Evolutionary conservation across 2,113 vertebrate species (phyloP).

Genomic region (Menidia beryllina): DNA sequence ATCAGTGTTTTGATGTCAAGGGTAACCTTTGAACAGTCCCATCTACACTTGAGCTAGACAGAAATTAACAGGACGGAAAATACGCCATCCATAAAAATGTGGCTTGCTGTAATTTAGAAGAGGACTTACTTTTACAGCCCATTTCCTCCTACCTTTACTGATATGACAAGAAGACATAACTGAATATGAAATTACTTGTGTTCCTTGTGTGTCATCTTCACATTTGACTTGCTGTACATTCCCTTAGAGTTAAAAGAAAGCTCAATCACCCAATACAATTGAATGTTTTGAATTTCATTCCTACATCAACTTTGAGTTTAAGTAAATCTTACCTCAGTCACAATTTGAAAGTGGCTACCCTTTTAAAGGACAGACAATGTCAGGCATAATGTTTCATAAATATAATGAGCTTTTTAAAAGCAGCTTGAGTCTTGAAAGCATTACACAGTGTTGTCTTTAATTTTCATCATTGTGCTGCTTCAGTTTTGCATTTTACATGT

Average conservation of each 20-base stretch:
- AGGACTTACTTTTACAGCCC: slow-evolving; percentile 26
- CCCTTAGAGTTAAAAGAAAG: slow-evolving; percentile 22
- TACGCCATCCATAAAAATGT: slow-evolving; percentile 11
- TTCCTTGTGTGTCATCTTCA: slow-evolving; percentile 42
- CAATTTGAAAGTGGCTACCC: slow-evolving; percentile 30
- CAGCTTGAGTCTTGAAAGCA: background rate
- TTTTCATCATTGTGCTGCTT: slow-evolving; percentile 13
- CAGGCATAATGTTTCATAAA: background rate
- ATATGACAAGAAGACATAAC: slow-evolving; percentile 7
- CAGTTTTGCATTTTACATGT: background rate
- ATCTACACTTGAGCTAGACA: background rate
- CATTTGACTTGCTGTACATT: slow-evolving; percentile 25
- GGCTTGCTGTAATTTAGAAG: slow-evolving; percentile 1
- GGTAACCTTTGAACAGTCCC: slow-evolving; percentile 21
- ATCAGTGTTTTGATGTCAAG: slow-evolving; percentile 38
- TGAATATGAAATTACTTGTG: background rate
- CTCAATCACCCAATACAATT: background rate
- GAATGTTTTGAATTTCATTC: background rate
- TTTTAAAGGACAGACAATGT: background rate
- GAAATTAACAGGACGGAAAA: slow-evolving; percentile 51
- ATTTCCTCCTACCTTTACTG: slow-evolving; percentile 19
- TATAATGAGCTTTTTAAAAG: background rate
- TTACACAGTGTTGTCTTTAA: background rate
- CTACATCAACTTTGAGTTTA: background rate
- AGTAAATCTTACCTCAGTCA: background rate